Evolutionary conservation across 2,888 invertebrate species (phyloP).

Genomic region (Amaurobius ferox): DNA sequence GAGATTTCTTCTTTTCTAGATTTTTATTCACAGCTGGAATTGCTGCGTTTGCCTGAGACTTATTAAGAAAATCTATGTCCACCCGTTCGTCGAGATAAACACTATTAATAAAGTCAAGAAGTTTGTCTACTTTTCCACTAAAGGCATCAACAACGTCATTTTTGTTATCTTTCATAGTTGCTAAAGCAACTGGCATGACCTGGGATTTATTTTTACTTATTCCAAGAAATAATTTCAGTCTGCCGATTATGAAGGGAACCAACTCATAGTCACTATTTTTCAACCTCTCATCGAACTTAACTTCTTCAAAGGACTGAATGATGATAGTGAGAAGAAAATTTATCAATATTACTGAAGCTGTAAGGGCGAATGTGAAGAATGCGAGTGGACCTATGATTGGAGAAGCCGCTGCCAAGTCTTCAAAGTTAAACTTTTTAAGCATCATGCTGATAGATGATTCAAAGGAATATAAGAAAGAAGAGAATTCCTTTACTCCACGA

Average conservation of each 20-base stretch:
- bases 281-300: slow-evolving; percentile 75
- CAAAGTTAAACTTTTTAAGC: slow-evolving; percentile 78
- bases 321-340: slow-evolving; percentile 77
- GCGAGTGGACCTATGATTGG: slow-evolving; percentile 76
- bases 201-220: slow-evolving; percentile 39
- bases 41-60: background rate
- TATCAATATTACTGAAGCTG: slow-evolving; percentile 76
- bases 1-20: slow-evolving; percentile 34
- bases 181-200: background rate
- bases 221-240: slow-evolving; percentile 75
- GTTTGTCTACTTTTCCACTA: slow-evolving; percentile 77
- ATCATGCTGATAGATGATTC: slow-evolving; percentile 78
- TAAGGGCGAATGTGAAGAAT: slow-evolving; percentile 76
- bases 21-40: background rate
- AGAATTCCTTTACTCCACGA: slow-evolving; percentile 75
- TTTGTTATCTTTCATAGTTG: background rate
- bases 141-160: slow-evolving; percentile 72
- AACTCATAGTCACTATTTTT: slow-evolving; percentile 77
- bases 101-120: slow-evolving; percentile 77
- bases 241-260: slow-evolving; percentile 77
- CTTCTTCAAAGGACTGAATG: slow-evolving; percentile 76
- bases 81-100: slow-evolving; percentile 76
- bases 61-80: slow-evolving; percentile 59
- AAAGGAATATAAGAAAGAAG: slow-evolving; percentile 76
- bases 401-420: slow-evolving; percentile 75